Conservation (phyloP, 2,797 vertebrate species). For the Graptemys geographica region DNA sequence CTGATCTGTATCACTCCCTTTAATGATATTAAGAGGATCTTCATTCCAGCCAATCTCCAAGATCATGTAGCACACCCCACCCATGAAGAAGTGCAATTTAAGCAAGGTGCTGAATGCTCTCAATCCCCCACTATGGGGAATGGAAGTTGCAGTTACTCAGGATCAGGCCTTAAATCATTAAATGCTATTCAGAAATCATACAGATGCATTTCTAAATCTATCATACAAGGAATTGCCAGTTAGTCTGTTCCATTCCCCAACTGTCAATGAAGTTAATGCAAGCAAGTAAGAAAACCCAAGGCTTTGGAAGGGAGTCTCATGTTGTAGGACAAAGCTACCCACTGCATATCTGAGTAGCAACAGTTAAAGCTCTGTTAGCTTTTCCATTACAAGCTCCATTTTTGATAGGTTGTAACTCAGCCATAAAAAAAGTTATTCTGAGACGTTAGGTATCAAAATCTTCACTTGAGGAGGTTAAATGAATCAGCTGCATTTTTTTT, state of each 20-base stretch:
- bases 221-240: background rate
- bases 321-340: background rate
- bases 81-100: rapidly evolving
- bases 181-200: background rate
- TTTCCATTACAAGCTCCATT: background rate
- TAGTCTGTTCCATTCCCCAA: conserved; percentile 8
- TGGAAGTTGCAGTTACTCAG: background rate
- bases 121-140: background rate
- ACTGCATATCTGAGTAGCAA: background rate
- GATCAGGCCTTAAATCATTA: background rate
- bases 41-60: background rate
- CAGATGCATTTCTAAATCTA: background rate
- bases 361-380: rapidly evolving
- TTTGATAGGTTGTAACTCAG: background rate
- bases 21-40: background rate
- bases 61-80: background rate
- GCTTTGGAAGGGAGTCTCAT: background rate
- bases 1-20: background rate
- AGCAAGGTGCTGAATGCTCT: background rate
- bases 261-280: background rate
- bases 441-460: background rate
- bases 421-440: background rate
- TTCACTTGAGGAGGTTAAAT: background rate
- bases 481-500: background rate
- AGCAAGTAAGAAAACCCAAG: background rate